Evolutionary conservation across 2,888 invertebrate species (phyloP).

Genomic region (Acleris emargana): DNA sequence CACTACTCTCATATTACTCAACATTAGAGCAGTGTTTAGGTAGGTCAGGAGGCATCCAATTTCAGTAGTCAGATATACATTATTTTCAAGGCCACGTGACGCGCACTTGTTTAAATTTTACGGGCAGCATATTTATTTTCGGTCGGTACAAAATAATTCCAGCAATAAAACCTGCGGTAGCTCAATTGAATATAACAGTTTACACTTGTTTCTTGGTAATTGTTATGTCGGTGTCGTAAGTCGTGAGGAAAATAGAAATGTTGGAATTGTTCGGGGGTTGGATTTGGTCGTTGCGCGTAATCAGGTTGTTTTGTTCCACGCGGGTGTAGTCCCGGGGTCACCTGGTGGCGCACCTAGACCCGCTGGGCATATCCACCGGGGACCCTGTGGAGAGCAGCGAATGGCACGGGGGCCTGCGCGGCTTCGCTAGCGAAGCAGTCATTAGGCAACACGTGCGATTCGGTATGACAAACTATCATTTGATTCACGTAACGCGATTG

Average conservation of each 20-base stretch:
- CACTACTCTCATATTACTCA: no score
- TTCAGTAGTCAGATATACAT: constrained; percentile 14
- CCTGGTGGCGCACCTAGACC: constrained; percentile 96
- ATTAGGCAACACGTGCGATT: constrained; percentile 82
- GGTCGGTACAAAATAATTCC: background rate
- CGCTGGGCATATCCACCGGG: constrained; percentile 93
- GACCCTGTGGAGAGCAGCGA: constrained; percentile 82
- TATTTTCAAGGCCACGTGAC: constrained; percentile 15
- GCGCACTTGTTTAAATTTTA: constrained; percentile 8
- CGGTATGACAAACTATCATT: constrained; percentile 67
- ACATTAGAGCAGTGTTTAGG: constrained; percentile 19
- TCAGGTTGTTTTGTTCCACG: constrained; percentile 48
- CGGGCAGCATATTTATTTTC: constrained; percentile 11
- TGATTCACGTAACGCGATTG: constrained; percentile 55
- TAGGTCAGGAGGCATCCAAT: constrained; percentile 21
- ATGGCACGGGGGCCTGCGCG: constrained; percentile 78
- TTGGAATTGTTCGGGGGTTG: constrained; percentile 1
- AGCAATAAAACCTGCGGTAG: background rate
- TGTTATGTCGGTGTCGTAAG: background rate
- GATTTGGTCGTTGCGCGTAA: constrained; percentile 14
- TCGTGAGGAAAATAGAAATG: background rate
- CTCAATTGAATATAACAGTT: background rate
- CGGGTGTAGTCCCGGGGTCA: constrained; percentile 93
- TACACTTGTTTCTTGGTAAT: constrained; percentile 9
- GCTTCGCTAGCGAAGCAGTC: constrained; percentile 80